These are phyloP conservation scores for Corydoras sp. DNA, from an alignment of 2,113 vertebrate species.

Conservation along the genomic window DNA sequence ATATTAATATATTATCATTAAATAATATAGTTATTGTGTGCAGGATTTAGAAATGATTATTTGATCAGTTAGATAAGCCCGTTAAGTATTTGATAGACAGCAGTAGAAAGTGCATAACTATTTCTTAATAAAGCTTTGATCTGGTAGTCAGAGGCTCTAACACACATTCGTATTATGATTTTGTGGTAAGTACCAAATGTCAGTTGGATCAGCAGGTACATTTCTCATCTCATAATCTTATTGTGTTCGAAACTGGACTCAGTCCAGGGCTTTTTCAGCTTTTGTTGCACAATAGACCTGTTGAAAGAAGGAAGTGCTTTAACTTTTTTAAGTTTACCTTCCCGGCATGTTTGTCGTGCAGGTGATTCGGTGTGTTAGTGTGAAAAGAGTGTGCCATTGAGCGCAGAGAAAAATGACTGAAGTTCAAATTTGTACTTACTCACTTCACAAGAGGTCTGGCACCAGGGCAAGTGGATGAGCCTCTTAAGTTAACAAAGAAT, in stretches of 20 bases:
- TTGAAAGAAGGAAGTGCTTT: conserved; percentile 23
- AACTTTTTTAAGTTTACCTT: conserved; percentile 62
- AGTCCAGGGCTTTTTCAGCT: conserved; percentile 10
- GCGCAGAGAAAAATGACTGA: conserved; percentile 55
- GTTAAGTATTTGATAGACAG: no score
- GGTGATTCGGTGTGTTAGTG: conserved; percentile 55
- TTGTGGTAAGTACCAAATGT: no score
- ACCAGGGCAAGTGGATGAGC: conserved; percentile 26
- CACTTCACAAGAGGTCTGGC: conserved; percentile 47
- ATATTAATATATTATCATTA: no score
- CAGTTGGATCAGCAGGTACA: no score
- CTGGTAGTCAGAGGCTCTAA: no score
- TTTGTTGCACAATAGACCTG: conserved; percentile 17
- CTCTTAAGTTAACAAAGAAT: conserved; percentile 10
- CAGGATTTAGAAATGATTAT: no score
- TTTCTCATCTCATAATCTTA: not conserved
- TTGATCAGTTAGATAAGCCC: no score
- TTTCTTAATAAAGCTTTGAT: no score
- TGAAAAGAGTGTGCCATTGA: conserved; percentile 59
- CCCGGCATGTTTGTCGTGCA: conserved; percentile 62
- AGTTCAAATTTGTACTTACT: conserved; percentile 53
- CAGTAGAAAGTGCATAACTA: no score
- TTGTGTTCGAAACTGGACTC: conserved; percentile 14
- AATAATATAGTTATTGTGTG: no score
- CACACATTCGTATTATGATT: no score